Evolutionary conservation across 2,113 vertebrate genomes (phyloP), one percentile per base, ranked within the genome.

Genomic region (Orientallactaga bullata): DNA sequence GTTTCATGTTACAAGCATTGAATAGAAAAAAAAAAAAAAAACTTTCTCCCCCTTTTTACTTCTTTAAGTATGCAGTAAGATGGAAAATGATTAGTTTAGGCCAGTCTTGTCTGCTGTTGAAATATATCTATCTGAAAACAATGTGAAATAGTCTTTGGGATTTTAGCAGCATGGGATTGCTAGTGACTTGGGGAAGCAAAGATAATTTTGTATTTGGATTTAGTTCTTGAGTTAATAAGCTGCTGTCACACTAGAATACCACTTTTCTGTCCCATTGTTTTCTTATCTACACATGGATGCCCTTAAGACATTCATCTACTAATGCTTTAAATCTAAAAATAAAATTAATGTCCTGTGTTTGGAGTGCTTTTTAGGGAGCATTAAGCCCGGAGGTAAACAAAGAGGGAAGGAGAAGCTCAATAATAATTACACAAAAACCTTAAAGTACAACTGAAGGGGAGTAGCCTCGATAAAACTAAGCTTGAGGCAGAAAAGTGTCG

Each of bases 261-360:
- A 58, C 0, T 60, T 91, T 94, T 47, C 71, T 86, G 87, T 86
- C 76, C 15, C n/a, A 35, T 83, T 60, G 15, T 76, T 77, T 26
- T 18, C 37, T 87, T 28, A 24, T 12, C 55, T 18, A 89, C 42
- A 21, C 88, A 30, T 88, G 80, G 85, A 51, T 3, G 61, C 68
- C 76, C 76, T 72, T 24, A 94, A 92, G 74, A 7, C 65, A 71
- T 72, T 90, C 85, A 47, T 81, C 86, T 78, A 85, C 21, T 69
- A 73, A 35, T 84, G 30, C 37, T 80, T 94, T 94, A 30, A 85
- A 77, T 87, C 66, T 89, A 72, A 93, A 96, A 95, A 89, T 93
- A 89, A 92, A 76, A 61, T 77, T 83, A 65, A 66, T 73, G 65
- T 66, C 71, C 71, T 74, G 32, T 39, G 32, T 90, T 81, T 88